A percentile compares a stretch with the other conserved stretches of the same genome.
Conservation (phyloP, 2,797 vertebrate species). For the Dallia pectoralis region DNA sequence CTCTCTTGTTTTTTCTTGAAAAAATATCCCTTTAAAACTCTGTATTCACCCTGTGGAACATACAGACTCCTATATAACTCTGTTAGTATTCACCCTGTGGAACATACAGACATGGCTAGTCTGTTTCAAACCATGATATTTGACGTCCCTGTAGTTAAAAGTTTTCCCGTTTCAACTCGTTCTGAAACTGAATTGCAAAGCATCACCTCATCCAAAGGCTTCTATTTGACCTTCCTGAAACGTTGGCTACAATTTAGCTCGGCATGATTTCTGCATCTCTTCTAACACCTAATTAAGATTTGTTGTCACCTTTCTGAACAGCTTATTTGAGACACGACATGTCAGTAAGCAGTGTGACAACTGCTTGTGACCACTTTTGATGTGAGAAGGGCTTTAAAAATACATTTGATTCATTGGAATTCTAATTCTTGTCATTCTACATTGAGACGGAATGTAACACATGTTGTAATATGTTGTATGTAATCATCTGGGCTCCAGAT, state of each 20-base stretch:
- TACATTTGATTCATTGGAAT: too few species aligned
- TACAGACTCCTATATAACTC: neutral
- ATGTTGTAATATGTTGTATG: neutral
- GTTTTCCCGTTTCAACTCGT: neutral
- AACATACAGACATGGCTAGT: slow-evolving; percentile 32
- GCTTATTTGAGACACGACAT: neutral
- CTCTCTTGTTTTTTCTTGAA: slow-evolving; percentile 24
- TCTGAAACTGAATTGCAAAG: neutral
- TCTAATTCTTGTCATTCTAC: neutral
- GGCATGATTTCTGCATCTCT: neutral
- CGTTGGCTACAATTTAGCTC: neutral
- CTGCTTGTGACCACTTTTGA: too few species aligned
- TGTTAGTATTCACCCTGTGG: slow-evolving; percentile 33
- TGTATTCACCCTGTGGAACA: neutral
- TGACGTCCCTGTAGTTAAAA: neutral
- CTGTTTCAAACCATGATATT: neutral
- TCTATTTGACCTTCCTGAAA: neutral
- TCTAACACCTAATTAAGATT: neutral
- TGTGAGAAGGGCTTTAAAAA: too few species aligned
- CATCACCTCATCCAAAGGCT: neutral
- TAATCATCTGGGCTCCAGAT: neutral
- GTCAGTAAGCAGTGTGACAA: too few species aligned
- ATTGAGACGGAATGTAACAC: neutral
- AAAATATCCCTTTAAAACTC: slow-evolving; percentile 22
- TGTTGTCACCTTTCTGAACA: neutral